Conservation (phyloP, 1,140 invertebrate species). For the Magallana ariakensis region DNA sequence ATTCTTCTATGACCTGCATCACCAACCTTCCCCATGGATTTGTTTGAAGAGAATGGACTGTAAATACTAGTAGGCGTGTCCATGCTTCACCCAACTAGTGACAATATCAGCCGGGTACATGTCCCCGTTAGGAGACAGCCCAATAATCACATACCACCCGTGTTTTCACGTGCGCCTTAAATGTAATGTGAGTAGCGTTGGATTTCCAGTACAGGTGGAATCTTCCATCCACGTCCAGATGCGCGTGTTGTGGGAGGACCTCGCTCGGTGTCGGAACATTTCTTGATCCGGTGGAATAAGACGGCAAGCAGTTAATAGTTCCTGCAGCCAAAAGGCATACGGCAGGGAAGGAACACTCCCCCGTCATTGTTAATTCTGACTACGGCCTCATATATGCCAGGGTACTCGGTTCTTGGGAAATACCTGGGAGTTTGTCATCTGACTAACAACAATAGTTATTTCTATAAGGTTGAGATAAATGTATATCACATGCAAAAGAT, state of each 20-base stretch:
- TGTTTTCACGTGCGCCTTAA: constrained; percentile 52
- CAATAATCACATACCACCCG: constrained; percentile 89
- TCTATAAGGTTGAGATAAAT: background rate
- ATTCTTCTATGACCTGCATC: constrained; percentile 81
- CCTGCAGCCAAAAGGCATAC: background rate
- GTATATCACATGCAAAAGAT: background rate
- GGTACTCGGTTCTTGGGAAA: background rate
- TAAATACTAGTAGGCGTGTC: constrained; percentile 78
- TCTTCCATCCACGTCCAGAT: constrained; percentile 40
- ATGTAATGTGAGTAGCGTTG: constrained; percentile 55
- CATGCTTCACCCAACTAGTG: constrained; percentile 90
- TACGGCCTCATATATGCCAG: too few relatives aligned
- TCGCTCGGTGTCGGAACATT: constrained; percentile 32
- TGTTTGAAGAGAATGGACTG: constrained; percentile 81
- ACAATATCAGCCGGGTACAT: constrained; percentile 91
- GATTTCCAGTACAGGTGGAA: constrained; percentile 51
- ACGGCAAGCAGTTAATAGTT: background rate
- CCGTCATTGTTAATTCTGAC: background rate
- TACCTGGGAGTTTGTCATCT: background rate
- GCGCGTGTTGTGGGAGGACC: background rate
- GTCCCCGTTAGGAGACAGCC: constrained; percentile 87
- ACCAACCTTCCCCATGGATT: constrained; percentile 79
- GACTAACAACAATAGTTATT: background rate
- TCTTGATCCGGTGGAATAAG: background rate
- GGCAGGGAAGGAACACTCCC: background rate